Percentiles rank a stretch among this genome's conserved stretches.
phyloP scores from a whole-genome alignment of 2,888 invertebrate species.

The Arrhopalites spinosus region DNA sequence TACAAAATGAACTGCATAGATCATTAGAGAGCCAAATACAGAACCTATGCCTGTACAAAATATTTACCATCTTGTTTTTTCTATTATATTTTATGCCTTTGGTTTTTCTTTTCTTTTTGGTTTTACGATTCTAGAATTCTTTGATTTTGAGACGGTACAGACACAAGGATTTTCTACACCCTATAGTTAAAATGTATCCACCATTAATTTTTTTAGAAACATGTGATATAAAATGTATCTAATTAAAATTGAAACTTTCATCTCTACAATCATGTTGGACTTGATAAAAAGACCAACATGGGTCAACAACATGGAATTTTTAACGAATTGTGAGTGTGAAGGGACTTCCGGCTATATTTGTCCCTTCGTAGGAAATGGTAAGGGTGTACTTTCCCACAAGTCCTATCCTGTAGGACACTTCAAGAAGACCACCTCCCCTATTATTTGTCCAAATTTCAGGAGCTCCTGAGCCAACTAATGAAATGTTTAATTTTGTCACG shows the following conservation, averaged over 20 bases:
- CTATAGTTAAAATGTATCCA: too few relatives aligned
- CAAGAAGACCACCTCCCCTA: constrained; percentile 29
- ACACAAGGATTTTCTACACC: too few relatives aligned
- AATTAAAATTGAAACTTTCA: too few relatives aligned
- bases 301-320: too few relatives aligned
- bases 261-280: too few relatives aligned
- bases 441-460: constrained; percentile 44
- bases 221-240: too few relatives aligned
- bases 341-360: constrained; percentile 38
- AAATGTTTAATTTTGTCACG: constrained; percentile 35
- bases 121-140: background rate
- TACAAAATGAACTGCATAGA: background rate
- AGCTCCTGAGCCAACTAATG: constrained; percentile 35
- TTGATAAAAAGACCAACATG: too few relatives aligned
- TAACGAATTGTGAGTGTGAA: constrained; percentile 41
- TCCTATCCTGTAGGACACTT: constrained; percentile 43
- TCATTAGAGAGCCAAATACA: background rate
- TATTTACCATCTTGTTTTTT: background rate
- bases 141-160: background rate
- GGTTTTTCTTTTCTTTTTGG: background rate
- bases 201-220: too few relatives aligned
- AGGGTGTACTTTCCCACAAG: constrained; percentile 41
- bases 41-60: background rate
- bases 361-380: constrained; percentile 35
- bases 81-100: background rate